phyloP scores from a whole-genome alignment of 1,140 invertebrate genomes.

The Colletes latitarsis region DNA sequence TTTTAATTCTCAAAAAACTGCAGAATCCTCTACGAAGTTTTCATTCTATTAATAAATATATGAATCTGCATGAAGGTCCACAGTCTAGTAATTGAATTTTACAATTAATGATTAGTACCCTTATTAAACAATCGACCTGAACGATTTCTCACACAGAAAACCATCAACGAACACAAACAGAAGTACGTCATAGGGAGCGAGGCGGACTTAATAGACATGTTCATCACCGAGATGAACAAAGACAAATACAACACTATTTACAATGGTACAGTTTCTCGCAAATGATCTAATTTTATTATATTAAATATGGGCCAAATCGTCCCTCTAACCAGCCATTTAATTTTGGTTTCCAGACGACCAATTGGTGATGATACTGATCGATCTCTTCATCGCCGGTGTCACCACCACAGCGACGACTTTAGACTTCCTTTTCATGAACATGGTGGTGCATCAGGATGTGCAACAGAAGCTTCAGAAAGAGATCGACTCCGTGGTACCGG shows the following conservation, averaged over 20 bases:
- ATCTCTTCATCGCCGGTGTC: conserved; percentile 87
- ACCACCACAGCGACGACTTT: conserved; percentile 88
- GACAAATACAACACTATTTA: conserved; percentile 81
- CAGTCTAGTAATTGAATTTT: no score
- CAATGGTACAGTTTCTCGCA: conserved; percentile 79
- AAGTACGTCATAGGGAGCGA: conserved; percentile 79
- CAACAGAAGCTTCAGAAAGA: conserved; percentile 86
- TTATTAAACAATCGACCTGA: neutral
- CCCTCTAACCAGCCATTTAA: no score
- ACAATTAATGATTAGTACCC: no score
- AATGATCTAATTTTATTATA: no score
- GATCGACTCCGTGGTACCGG: conserved; percentile 82
- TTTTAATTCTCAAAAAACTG: no score
- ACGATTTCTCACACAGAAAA: conserved; percentile 75
- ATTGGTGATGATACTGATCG: conserved; percentile 86
- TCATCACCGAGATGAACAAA: conserved; percentile 86
- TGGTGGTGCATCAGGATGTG: conserved; percentile 85
- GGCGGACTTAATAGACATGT: conserved; percentile 89
- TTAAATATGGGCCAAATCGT: no score
- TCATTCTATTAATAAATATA: no score
- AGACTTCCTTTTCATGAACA: conserved; percentile 87
- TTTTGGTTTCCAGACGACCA: conserved; percentile 83
- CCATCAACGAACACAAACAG: conserved; percentile 84
- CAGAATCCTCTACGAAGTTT: no score
- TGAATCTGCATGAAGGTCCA: no score